These are phyloP conservation scores for Atrina japonica DNA, from an alignment of 2,888 invertebrate genomes.

Conservation along the genomic window DNA sequence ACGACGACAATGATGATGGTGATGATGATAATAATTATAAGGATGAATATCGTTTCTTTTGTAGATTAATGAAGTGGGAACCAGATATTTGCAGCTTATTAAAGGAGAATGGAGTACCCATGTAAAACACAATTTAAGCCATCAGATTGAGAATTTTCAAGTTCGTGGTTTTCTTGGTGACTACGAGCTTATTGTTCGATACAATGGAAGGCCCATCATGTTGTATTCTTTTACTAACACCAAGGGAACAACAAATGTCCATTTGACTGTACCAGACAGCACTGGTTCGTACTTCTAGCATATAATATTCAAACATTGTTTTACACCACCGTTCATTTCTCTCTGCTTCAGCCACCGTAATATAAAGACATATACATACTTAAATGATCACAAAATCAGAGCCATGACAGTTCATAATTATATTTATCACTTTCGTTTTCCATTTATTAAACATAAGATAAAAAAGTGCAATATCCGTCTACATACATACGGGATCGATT, in stretches of 20 bases:
- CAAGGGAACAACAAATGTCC: neutral
- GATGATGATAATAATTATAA: too few relatives aligned
- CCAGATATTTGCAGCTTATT: conserved; percentile 42
- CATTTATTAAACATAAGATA: too few relatives aligned
- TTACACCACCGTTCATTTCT: neutral
- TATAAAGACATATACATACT: too few relatives aligned
- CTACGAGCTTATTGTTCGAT: conserved; percentile 46
- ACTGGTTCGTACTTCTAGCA: conserved; percentile 1
- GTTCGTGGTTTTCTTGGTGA: conserved; percentile 54
- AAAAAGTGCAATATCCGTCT: too few relatives aligned
- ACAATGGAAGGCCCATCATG: conserved; percentile 36
- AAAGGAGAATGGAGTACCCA: conserved; percentile 56
- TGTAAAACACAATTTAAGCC: conserved; percentile 29
- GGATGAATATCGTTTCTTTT: too few relatives aligned
- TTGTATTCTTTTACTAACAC: neutral
- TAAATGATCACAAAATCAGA: too few relatives aligned
- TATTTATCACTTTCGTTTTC: too few relatives aligned
- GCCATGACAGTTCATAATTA: too few relatives aligned
- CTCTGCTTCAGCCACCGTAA: too few relatives aligned
- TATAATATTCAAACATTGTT: too few relatives aligned
- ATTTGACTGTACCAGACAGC: neutral
- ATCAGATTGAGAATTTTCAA: conserved; percentile 32
- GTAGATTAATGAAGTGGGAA: conserved; percentile 50
- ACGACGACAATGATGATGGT: too few relatives aligned
- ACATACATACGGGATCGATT: too few relatives aligned